Evolutionary conservation across 53 echinoderm and acorn worm genomes (phyloP).

Genomic region (Actinopyga echinites): DNA sequence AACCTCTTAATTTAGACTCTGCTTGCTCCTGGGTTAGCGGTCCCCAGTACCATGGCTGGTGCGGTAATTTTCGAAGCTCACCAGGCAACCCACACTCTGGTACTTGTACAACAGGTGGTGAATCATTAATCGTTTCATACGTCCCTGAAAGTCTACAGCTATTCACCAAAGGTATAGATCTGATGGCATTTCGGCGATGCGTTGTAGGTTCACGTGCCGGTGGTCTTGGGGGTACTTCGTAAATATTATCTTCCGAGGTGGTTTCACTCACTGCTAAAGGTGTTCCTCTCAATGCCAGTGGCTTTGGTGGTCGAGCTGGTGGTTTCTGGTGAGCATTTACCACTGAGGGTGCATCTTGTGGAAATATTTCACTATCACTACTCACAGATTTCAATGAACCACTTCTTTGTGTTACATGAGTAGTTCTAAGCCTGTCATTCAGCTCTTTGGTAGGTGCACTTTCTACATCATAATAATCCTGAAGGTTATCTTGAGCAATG

Average conservation of each 20-base stretch:
- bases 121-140: constrained; percentile 69
- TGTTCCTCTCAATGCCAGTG: constrained; percentile 55
- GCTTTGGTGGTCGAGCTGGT: constrained; percentile 82
- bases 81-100: constrained; percentile 56
- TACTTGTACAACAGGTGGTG: neutral
- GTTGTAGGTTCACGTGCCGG: constrained; percentile 67
- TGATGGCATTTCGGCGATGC: neutral
- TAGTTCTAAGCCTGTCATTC: too few relatives aligned
- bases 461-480: too few relatives aligned
- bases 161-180: neutral
- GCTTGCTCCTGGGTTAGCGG: constrained; percentile 88
- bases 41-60: constrained; percentile 98
- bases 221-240: constrained; percentile 71
- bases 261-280: neutral
- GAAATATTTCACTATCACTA: too few relatives aligned
- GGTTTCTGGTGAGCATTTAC: neutral
- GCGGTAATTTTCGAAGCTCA: constrained; percentile 78
- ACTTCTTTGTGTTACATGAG: too few relatives aligned
- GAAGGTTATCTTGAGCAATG: too few relatives aligned
- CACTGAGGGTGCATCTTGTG: too few relatives aligned
- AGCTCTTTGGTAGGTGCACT: too few relatives aligned
- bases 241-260: neutral
- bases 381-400: too few relatives aligned
- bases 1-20: constrained; percentile 71
- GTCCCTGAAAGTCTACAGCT: constrained; percentile 41